phyloP scores from a whole-genome alignment of 2,888 invertebrate genomes.

The Drosophila nr. fundita region DNA sequence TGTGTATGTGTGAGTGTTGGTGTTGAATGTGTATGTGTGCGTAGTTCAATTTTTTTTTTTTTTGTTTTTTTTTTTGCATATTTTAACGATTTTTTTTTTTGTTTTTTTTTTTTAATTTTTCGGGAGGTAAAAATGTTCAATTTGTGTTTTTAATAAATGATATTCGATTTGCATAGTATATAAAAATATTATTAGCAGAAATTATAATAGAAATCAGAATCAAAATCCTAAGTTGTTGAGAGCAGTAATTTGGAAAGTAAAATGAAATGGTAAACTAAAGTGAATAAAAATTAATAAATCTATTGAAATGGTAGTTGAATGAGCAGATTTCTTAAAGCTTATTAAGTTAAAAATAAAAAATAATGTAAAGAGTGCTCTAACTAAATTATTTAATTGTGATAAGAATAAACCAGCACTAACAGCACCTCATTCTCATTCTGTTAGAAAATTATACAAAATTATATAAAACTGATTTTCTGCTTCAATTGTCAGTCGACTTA shows the following conservation, averaged over 20 bases:
- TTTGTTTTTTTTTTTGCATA: slow-evolving; percentile 4
- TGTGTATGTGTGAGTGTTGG: slow-evolving; percentile 29
- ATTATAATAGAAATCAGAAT: slow-evolving; percentile 28
- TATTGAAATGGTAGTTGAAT: slow-evolving; percentile 38
- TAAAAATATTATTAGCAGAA: slow-evolving; percentile 47
- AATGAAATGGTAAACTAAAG: slow-evolving; percentile 24
- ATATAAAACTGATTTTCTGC: slow-evolving; percentile 20
- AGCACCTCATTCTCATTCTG: slow-evolving; percentile 53
- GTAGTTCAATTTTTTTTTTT: slow-evolving; percentile 41
- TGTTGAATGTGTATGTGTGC: slow-evolving; percentile 37
- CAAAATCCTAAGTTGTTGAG: slow-evolving; percentile 3
- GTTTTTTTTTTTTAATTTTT: slow-evolving; percentile 47
- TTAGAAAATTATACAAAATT: slow-evolving; percentile 13
- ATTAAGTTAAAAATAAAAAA: slow-evolving; percentile 8
- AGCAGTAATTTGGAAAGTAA: slow-evolving; percentile 28
- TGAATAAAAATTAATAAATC: slow-evolving; percentile 21
- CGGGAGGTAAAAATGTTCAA: slow-evolving; percentile 68
- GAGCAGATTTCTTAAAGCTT: slow-evolving; percentile 23
- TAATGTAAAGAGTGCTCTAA: not conserved
- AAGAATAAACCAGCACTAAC: slow-evolving; percentile 11
- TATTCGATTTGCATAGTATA: slow-evolving; percentile 56
- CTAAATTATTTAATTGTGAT: slow-evolving; percentile 6
- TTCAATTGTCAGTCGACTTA: slow-evolving; percentile 55
- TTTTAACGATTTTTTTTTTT: slow-evolving; percentile 18
- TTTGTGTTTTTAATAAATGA: slow-evolving; percentile 69